These are phyloP conservation scores for Trichoplax adhaerens DNA, from an alignment of 37 sponge, comb jelly and placozoan species.

Conservation along the genomic window DNA sequence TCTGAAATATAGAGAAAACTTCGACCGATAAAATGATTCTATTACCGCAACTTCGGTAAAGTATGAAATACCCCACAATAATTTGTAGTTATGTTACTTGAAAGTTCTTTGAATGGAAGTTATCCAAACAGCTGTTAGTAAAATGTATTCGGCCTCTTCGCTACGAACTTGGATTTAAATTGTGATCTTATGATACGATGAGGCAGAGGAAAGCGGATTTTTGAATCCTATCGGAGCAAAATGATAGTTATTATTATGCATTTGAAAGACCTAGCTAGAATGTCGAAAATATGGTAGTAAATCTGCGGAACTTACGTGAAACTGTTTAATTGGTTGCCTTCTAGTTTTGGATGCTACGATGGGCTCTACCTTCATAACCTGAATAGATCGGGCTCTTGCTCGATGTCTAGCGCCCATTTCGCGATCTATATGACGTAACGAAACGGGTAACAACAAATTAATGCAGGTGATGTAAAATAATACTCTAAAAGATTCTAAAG, in stretches of 20 bases:
- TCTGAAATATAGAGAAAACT: too few relatives aligned
- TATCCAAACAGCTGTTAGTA: constrained; percentile 11
- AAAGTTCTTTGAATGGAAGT: too few relatives aligned
- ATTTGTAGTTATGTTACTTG: too few relatives aligned
- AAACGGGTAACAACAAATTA: too few relatives aligned
- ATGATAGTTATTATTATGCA: constrained; percentile 13
- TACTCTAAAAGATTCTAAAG: too few relatives aligned
- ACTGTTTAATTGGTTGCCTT: constrained; percentile 54
- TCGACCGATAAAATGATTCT: too few relatives aligned
- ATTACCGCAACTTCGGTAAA: too few relatives aligned
- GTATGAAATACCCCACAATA: too few relatives aligned
- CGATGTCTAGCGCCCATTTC: constrained; percentile 96
- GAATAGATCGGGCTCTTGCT: constrained; percentile 71
- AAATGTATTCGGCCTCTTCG: constrained; percentile 68
- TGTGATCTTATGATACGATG: constrained; percentile 67
- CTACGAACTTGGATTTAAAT: constrained; percentile 64
- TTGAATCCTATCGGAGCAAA: constrained; percentile 43
- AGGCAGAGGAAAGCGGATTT: constrained; percentile 85
- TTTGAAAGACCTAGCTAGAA: not conserved
- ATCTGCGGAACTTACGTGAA: constrained; percentile 48
- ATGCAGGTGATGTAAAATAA: too few relatives aligned
- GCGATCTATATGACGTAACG: constrained; percentile 36
- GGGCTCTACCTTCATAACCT: constrained; percentile 73
- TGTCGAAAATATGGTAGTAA: not conserved
- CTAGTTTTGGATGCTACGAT: constrained; percentile 62